Conservation (phyloP, 2,113 vertebrate genomes). For the Trichechus manatus region DNA sequence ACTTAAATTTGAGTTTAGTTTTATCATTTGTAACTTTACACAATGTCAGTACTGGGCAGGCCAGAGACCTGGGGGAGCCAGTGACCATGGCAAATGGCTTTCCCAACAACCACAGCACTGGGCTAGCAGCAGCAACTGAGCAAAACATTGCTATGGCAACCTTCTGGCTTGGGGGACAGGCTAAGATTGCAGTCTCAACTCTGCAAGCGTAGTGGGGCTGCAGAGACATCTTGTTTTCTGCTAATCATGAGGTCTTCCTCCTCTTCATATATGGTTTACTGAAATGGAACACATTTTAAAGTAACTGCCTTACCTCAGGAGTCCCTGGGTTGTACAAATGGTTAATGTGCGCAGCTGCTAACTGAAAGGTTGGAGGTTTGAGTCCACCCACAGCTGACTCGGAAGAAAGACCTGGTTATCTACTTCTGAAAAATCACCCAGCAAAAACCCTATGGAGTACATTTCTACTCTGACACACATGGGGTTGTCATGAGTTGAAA, state of each 20-base stretch:
- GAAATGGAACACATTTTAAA: constrained; percentile 7
- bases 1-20: constrained; percentile 39
- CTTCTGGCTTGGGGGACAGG: neutral
- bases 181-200: neutral
- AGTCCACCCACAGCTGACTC: neutral
- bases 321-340: too few relatives aligned
- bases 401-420: neutral
- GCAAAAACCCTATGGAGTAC: neutral
- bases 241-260: neutral
- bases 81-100: neutral
- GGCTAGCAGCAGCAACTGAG: neutral
- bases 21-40: constrained; percentile 14
- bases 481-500: neutral
- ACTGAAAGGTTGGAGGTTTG: neutral
- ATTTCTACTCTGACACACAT: neutral
- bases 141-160: neutral
- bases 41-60: neutral
- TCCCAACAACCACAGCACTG: neutral
- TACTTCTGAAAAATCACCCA: neutral
- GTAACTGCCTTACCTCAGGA: neutral
- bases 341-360: too few relatives aligned
- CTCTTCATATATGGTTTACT: neutral
- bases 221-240: neutral
- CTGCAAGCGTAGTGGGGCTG: neutral
- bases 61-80: neutral